Percentiles rank a stretch among this genome's conserved stretches.
phyloP scores from a whole-genome alignment of 2,888 invertebrate genomes.

The Alsophila aescularia region DNA sequence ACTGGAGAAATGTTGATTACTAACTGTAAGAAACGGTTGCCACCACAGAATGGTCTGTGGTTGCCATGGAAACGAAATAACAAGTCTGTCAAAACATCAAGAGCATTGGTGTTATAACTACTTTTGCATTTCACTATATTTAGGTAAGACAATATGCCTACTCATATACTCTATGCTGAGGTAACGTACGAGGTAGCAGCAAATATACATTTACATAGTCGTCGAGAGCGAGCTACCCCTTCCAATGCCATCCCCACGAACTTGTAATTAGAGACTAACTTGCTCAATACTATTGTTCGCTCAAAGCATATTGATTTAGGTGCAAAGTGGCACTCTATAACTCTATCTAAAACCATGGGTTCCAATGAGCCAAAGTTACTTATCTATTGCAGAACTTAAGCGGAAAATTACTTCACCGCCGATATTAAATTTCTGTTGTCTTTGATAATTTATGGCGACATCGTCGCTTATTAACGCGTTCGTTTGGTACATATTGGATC shows the following conservation, averaged over 20 bases:
- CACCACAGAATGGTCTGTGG: no score
- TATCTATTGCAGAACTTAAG: conserved; percentile 77
- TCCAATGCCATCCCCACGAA: conserved; percentile 42
- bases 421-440: conserved; percentile 81
- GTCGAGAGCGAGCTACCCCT: background rate
- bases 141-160: no score
- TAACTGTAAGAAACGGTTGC: no score
- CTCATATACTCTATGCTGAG: no score
- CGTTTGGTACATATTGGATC: conserved; percentile 55
- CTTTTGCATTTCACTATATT: no score
- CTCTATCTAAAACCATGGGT: conserved; percentile 58
- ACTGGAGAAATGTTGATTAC: no score
- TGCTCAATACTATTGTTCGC: conserved; percentile 57
- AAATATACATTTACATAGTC: conserved; percentile 6
- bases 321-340: conserved; percentile 66
- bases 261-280: conserved; percentile 46
- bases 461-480: conserved; percentile 61
- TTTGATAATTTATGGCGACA: conserved; percentile 68
- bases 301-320: conserved; percentile 69
- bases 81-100: no score
- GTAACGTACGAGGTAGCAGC: background rate
- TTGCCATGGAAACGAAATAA: no score
- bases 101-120: no score
- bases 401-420: conserved; percentile 73
- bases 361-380: conserved; percentile 66